Percentiles rank a stretch among this genome's conserved stretches.
Evolutionary conservation across 2,113 vertebrate species (phyloP).

Genomic region (Platichthys stellatus): DNA sequence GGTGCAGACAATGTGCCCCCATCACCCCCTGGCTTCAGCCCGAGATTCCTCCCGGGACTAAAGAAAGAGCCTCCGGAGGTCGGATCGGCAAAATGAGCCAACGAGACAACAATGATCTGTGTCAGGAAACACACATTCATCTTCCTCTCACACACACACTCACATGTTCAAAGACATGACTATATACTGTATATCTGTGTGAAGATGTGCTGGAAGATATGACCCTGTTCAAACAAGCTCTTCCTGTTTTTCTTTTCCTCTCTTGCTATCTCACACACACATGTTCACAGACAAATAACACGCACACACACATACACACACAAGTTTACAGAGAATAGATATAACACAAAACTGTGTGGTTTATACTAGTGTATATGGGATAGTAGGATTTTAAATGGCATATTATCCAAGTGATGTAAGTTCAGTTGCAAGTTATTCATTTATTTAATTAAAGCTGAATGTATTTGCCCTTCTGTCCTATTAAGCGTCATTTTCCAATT

Average conservation of each 20-base stretch:
- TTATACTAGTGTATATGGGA: no score
- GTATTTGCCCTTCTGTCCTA: no score
- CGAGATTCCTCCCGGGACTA: constrained; percentile 58
- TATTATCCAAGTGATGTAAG: background rate
- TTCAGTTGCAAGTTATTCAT: background rate
- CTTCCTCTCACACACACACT: constrained; percentile 13
- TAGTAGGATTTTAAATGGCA: no score
- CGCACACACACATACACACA: background rate
- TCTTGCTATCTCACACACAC: background rate
- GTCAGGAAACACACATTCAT: constrained; percentile 29
- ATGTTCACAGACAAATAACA: background rate
- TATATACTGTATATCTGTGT: constrained; percentile 15
- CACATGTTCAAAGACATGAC: constrained; percentile 44
- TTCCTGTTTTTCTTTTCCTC: constrained; percentile 26
- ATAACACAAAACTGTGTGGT: no score
- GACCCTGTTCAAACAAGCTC: constrained; percentile 24
- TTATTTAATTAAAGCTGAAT: background rate
- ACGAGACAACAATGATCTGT: constrained; percentile 58
- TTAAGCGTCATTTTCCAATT: no score
- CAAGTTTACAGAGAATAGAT: no score
- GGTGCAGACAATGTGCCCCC: constrained; percentile 82
- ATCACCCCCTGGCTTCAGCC: constrained; percentile 59
- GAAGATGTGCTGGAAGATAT: constrained; percentile 45
- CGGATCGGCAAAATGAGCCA: constrained; percentile 42
- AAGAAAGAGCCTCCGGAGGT: constrained; percentile 73